Percentiles rank a stretch among this genome's conserved stretches.
Evolutionary conservation across 2,113 vertebrate genomes (phyloP).

Genomic region (Andinoacara biseriatus): DNA sequence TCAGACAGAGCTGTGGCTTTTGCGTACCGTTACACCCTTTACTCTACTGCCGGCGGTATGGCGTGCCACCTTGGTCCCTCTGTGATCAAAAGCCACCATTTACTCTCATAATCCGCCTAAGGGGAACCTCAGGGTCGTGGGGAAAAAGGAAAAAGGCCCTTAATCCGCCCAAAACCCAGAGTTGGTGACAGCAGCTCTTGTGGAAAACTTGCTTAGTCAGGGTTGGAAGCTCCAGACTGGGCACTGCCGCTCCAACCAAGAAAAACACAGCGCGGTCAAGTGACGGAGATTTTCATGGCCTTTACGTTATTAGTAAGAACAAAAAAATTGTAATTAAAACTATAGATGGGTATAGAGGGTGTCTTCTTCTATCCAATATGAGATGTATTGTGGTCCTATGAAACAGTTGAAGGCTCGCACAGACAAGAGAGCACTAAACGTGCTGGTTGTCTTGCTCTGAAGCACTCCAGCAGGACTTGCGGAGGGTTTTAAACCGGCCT

Average conservation of each 20-base stretch:
- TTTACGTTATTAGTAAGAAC: not conserved
- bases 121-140: constrained; percentile 61
- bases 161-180: constrained; percentile 48
- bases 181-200: constrained; percentile 15
- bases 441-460: not conserved
- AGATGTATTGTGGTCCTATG: not conserved
- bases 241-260: not conserved
- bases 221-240: constrained; percentile 3
- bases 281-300: not conserved
- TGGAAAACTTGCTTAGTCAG: constrained; percentile 47
- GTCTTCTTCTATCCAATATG: not conserved
- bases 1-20: not conserved
- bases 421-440: not conserved
- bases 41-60: constrained; percentile 19
- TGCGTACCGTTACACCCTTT: not conserved
- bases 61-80: constrained; percentile 60
- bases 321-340: not conserved
- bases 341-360: not conserved
- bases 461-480: not conserved
- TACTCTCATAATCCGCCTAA: constrained; percentile 66
- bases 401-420: not conserved
- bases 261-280: not conserved
- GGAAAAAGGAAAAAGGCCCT: constrained; percentile 26
- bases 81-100: constrained; percentile 58
- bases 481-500: not conserved